Evolutionary conservation across 2,888 invertebrate species (phyloP).

Genomic region (Laspeyria flexula): DNA sequence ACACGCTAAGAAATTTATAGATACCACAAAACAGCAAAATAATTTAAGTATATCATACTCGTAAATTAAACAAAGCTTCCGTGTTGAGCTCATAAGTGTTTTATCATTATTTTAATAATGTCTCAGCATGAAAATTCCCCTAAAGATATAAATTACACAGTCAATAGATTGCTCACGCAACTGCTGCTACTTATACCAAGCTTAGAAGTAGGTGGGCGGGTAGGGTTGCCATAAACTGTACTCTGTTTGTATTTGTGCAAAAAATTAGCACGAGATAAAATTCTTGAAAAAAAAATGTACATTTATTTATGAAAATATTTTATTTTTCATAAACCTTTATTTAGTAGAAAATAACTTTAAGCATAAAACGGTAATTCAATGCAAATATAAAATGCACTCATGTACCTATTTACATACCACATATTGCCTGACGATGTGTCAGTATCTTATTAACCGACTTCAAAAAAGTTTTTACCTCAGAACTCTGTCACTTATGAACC

Average conservation of each 20-base stretch:
- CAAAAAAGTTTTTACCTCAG: no score
- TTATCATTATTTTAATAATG: slow-evolving; percentile 34
- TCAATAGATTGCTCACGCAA: slow-evolving; percentile 54
- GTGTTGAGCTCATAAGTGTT: slow-evolving; percentile 11
- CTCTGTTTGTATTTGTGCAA: background rate
- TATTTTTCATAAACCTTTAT: no score
- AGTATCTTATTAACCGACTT: no score
- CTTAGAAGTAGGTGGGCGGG: slow-evolving; percentile 5
- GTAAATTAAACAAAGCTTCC: slow-evolving; percentile 4
- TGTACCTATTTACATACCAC: no score
- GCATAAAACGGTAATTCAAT: no score
- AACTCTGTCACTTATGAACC: no score
- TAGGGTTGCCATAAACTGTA: slow-evolving; percentile 5
- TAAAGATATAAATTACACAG: slow-evolving; percentile 46
- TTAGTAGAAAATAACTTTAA: no score
- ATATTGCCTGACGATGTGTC: no score
- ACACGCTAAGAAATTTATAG: no score
- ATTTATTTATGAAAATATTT: no score
- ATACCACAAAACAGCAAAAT: background rate
- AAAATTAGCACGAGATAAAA: background rate
- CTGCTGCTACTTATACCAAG: slow-evolving; percentile 35
- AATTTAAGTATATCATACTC: background rate
- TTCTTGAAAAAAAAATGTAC: background rate
- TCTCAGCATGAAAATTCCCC: slow-evolving; percentile 28
- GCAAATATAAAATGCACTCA: no score